Evolutionary conservation across 2,797 vertebrate genomes (phyloP).

Genomic region (Lemur catta): DNA sequence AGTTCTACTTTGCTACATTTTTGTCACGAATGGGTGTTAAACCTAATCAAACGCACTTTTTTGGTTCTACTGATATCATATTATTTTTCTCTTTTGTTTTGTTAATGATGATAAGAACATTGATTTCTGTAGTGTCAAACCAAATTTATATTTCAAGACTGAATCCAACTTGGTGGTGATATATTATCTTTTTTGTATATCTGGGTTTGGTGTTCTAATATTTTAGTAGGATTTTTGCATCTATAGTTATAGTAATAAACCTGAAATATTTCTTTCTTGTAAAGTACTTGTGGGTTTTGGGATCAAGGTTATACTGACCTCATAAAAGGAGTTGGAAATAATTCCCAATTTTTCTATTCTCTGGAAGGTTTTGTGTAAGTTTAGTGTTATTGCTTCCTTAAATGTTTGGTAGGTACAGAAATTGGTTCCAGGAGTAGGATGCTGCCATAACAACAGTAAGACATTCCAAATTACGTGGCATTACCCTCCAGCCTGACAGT

Average conservation of each 20-base stretch:
- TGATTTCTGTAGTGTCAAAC: not conserved
- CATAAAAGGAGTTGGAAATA: not conserved
- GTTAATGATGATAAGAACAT: not conserved
- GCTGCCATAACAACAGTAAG: not conserved
- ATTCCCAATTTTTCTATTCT: not conserved
- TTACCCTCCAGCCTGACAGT: not conserved
- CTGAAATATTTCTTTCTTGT: not conserved
- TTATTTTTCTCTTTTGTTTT: not conserved
- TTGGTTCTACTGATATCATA: not conserved
- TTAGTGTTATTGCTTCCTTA: not conserved
- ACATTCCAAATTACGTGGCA: not conserved
- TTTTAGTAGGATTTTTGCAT: not conserved
- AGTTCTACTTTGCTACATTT: not conserved
- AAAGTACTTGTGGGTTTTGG: not conserved
- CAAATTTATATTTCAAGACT: conserved; percentile 1
- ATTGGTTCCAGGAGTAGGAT: not conserved
- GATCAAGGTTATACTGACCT: not conserved
- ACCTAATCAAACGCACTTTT: not conserved
- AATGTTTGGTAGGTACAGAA: not conserved
- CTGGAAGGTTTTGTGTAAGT: not conserved
- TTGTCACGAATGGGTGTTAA: not conserved
- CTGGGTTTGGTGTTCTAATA: not conserved
- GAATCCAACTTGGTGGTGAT: not conserved
- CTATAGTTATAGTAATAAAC: not conserved
- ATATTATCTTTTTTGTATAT: not conserved